Evolutionary conservation across 2,797 vertebrate genomes (phyloP).

Genomic region (Sebastes hubbsi): DNA sequence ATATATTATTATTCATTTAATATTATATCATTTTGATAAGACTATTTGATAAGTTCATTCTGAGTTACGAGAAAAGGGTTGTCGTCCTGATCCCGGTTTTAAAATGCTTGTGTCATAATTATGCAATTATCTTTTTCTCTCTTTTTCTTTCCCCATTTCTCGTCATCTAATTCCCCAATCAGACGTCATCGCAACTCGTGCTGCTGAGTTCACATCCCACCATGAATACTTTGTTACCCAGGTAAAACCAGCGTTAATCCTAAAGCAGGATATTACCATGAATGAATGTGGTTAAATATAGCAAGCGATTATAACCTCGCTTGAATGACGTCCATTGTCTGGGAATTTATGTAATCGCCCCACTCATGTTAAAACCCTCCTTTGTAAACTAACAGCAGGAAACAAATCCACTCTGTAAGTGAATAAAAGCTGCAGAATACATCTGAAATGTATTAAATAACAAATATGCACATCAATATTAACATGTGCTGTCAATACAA

Average conservation of each 20-base stretch:
- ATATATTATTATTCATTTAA: neutral
- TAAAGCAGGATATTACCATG: conserved; percentile 58
- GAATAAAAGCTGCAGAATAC: neutral
- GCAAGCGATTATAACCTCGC: conserved; percentile 33
- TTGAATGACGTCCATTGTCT: conserved; percentile 72
- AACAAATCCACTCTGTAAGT: neutral
- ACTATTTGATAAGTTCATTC: neutral
- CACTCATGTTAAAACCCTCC: conserved; percentile 26
- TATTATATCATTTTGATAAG: neutral
- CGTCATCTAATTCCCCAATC: conserved; percentile 2
- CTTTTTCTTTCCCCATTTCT: neutral
- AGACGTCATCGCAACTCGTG: conserved; percentile 31
- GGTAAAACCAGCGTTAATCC: conserved; percentile 68
- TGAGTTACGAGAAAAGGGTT: neutral
- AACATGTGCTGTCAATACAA: neutral
- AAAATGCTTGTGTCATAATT: neutral
- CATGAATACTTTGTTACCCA: conserved; percentile 18
- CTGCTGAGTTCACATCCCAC: conserved; percentile 38
- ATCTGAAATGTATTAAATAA: neutral
- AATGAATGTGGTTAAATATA: conserved; percentile 75
- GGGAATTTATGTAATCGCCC: conserved; percentile 47
- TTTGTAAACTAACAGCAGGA: neutral
- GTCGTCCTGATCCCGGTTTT: neutral
- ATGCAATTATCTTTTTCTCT: neutral
- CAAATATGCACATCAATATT: neutral